phyloP scores from a whole-genome alignment of 1,140 invertebrate species.

The Chrysomallon squamiferum region DNA sequence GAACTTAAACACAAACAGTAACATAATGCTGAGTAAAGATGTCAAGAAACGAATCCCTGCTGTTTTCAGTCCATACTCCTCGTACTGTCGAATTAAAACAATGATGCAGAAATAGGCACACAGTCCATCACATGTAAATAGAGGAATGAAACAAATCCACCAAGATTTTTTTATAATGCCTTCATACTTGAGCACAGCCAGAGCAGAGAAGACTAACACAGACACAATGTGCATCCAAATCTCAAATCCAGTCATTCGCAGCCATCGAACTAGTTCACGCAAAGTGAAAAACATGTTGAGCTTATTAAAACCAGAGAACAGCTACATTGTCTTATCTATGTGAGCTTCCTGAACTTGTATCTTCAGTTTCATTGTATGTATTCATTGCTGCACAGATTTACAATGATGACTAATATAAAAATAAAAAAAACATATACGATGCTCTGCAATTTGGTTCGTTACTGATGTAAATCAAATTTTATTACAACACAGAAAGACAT shows the following conservation, averaged over 20 bases:
- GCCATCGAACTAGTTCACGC: constrained; percentile 88
- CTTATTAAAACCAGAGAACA: no score
- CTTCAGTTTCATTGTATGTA: no score
- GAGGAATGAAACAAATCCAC: constrained; percentile 86
- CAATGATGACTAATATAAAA: no score
- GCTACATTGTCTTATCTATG: no score
- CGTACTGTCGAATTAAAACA: constrained; percentile 88
- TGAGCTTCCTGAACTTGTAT: no score
- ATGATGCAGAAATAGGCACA: constrained; percentile 95
- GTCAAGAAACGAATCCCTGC: constrained; percentile 82
- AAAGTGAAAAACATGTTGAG: constrained; percentile 83
- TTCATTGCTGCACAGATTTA: no score
- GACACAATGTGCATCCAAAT: constrained; percentile 88
- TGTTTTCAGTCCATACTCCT: constrained; percentile 68
- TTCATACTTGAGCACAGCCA: constrained; percentile 74
- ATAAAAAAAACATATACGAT: no score
- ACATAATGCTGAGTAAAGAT: constrained; percentile 82
- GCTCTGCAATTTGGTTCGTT: no score
- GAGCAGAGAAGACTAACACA: constrained; percentile 81
- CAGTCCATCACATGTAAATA: constrained; percentile 89
- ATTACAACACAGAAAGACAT: no score
- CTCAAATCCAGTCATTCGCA: constrained; percentile 92
- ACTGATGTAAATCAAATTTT: no score
- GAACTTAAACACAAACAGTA: constrained; percentile 92
- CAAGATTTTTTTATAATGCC: constrained; percentile 53